Conservation (phyloP, 2,797 vertebrate species). For the Melanotaenia boesemani region DNA sequence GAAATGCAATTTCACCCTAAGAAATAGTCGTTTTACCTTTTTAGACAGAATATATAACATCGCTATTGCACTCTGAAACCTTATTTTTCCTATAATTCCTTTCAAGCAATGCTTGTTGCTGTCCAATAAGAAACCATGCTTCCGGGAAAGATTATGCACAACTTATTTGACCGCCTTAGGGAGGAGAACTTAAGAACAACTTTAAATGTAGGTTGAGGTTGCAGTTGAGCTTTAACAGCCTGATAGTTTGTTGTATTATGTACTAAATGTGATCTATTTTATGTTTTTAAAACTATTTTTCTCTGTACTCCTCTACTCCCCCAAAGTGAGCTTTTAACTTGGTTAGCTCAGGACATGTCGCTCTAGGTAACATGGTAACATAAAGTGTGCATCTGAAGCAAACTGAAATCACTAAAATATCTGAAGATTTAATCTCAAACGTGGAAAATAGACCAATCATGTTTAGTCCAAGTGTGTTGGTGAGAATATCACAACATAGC, state of each 20-base stretch:
- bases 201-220: not conserved
- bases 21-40: not conserved
- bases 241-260: not conserved
- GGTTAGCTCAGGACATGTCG: not conserved
- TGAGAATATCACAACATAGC: too few relatives aligned
- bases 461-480: not conserved
- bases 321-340: not conserved
- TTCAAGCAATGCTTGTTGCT: not conserved
- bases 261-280: not conserved
- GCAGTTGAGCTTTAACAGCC: not conserved
- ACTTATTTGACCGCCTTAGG: not conserved
- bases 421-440: not conserved
- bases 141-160: not conserved
- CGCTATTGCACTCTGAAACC: not conserved
- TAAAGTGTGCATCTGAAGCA: not conserved
- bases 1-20: not conserved
- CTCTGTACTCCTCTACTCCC: not conserved
- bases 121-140: not conserved
- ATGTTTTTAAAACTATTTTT: not conserved
- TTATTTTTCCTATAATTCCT: too few relatives aligned
- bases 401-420: not conserved
- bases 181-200: not conserved
- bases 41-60: not conserved
- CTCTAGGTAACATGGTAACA: not conserved
- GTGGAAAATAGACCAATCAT: not conserved